Percentiles rank a stretch among this genome's conserved stretches.
phyloP scores from a whole-genome alignment of 2,797 vertebrate species.

The Thamnophis elegans region DNA sequence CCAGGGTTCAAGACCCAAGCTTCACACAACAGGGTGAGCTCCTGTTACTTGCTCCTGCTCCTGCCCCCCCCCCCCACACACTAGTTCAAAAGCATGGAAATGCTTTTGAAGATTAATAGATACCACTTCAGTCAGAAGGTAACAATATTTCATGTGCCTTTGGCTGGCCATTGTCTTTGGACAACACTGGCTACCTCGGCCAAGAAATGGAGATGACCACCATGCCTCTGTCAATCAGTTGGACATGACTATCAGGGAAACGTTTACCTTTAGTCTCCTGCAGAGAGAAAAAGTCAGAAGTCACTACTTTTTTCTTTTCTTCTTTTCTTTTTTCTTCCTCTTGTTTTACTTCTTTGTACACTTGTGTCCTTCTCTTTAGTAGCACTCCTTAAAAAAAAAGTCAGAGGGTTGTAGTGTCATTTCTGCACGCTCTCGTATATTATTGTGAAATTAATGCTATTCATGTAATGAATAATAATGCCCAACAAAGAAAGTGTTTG shows the following conservation, averaged over 20 bases:
- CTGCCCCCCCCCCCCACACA: not conserved
- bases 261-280: not conserved
- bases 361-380: not conserved
- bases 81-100: not conserved
- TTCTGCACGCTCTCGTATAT: not conserved
- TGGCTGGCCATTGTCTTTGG: not conserved
- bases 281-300: not conserved
- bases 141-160: not conserved
- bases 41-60: not conserved
- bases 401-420: not conserved
- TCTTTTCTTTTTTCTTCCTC: not conserved
- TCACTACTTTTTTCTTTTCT: not conserved
- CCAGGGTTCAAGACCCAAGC: not conserved
- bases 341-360: not conserved
- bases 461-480: not conserved
- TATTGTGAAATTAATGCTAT: not conserved
- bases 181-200: not conserved
- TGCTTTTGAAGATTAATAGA: not conserved
- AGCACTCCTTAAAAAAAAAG: not conserved
- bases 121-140: not conserved
- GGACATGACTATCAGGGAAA: not conserved
- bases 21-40: not conserved
- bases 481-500: not conserved
- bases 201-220: not conserved
- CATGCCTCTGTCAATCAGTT: not conserved